Percentiles rank a stretch among this genome's conserved stretches.
Evolutionary conservation across 2,113 vertebrate species (phyloP).

Genomic region (Ciconia boyciana): DNA sequence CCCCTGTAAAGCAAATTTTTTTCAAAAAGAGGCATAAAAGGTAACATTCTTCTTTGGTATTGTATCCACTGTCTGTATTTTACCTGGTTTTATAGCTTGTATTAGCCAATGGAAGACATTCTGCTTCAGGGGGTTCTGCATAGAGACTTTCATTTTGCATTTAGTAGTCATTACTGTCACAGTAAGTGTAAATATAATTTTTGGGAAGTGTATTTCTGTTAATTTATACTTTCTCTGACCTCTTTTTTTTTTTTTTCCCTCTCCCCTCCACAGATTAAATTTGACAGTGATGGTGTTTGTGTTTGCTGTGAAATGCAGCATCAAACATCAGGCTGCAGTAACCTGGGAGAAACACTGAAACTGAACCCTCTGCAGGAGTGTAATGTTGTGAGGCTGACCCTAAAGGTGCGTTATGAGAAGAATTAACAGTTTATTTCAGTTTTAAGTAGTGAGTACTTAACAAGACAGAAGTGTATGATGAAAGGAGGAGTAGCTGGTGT

Average conservation of each 20-base stretch:
- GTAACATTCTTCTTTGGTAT: neutral
- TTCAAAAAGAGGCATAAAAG: neutral
- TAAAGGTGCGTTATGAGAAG: slow-evolving; percentile 80
- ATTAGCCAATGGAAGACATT: neutral
- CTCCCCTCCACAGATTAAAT: slow-evolving; percentile 77
- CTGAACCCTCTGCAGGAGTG: slow-evolving; percentile 92
- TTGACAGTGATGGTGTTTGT: slow-evolving; percentile 95
- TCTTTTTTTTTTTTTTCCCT: neutral
- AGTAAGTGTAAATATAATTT: neutral
- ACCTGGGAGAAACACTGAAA: slow-evolving; percentile 92
- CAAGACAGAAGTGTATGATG: neutral
- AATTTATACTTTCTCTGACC: neutral
- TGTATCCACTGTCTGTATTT: neutral
- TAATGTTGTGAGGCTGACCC: slow-evolving; percentile 88
- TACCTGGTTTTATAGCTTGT: neutral
- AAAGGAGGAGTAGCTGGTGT: neutral
- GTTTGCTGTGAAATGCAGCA: slow-evolving; percentile 95
- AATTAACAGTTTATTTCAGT: neutral
- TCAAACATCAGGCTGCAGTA: slow-evolving; percentile 91
- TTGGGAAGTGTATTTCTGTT: neutral
- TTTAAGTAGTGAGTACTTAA: neutral
- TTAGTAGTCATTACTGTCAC: neutral
- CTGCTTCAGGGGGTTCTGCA: neutral
- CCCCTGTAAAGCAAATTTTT: neutral
- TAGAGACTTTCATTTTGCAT: neutral